These are phyloP conservation scores for Oenanthe melanoleuca DNA, from an alignment of 2,113 vertebrate species.

Conservation along the genomic window DNA sequence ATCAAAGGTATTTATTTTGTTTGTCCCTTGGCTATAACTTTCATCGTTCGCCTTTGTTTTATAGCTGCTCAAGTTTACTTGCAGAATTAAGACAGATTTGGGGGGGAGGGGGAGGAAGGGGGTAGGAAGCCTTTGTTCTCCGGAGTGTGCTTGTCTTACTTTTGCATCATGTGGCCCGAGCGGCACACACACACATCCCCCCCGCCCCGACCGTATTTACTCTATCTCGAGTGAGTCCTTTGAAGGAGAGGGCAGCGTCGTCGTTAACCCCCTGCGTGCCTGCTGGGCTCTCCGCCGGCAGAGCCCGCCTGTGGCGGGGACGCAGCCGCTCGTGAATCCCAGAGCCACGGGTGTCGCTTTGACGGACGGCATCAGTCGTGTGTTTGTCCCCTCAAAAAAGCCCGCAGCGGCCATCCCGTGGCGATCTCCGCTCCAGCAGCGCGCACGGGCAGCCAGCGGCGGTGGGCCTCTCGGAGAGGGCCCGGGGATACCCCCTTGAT, in stretches of 20 bases:
- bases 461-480: constrained; percentile 21
- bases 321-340: neutral
- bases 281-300: neutral
- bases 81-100: constrained; percentile 72
- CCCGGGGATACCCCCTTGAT: constrained; percentile 43
- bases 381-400: neutral
- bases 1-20: constrained; percentile 66
- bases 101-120: constrained; percentile 26
- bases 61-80: constrained; percentile 75
- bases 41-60: constrained; percentile 69
- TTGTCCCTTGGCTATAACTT: constrained; percentile 70
- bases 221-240: constrained; percentile 66
- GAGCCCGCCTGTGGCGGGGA: neutral
- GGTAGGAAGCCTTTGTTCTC: constrained; percentile 76
- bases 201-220: constrained; percentile 43
- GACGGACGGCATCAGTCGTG: neutral
- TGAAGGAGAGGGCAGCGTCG: constrained; percentile 54
- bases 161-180: constrained; percentile 64
- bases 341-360: neutral
- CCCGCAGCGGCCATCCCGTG: neutral
- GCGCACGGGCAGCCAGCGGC: neutral
- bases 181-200: constrained; percentile 8
- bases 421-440: neutral
- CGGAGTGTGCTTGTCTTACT: constrained; percentile 69
- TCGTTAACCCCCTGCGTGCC: constrained; percentile 74